Evolutionary conservation across 2,797 vertebrate genomes (phyloP).

Genomic region (Myotis pilosus): DNA sequence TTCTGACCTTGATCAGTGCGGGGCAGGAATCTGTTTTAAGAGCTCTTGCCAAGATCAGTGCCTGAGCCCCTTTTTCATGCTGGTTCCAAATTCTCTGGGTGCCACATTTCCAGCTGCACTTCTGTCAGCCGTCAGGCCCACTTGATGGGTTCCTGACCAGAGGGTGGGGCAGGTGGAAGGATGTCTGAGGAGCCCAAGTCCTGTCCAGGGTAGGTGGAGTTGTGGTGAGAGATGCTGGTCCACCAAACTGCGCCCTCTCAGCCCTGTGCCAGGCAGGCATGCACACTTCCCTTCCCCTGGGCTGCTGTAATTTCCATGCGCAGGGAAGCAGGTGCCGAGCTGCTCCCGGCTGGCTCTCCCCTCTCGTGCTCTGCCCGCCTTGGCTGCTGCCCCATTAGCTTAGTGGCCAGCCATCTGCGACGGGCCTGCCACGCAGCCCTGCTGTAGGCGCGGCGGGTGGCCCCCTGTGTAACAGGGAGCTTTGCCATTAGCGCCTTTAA

Average conservation of each 20-base stretch:
- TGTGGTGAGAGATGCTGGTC: conserved; percentile 33
- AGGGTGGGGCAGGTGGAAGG: neutral
- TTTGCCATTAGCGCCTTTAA: conserved; percentile 95
- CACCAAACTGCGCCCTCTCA: conserved; percentile 22
- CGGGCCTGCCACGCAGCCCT: conserved; percentile 81
- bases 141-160: neutral
- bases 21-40: conserved; percentile 4
- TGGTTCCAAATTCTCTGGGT: neutral
- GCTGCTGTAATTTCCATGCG: conserved; percentile 84
- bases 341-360: conserved; percentile 86
- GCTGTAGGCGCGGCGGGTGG: conserved; percentile 88
- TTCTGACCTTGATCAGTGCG: neutral
- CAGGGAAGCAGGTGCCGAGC: conserved; percentile 86
- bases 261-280: conserved; percentile 74
- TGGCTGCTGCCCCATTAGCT: conserved; percentile 97
- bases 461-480: conserved; percentile 91
- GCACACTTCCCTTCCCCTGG: conserved; percentile 70
- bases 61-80: neutral
- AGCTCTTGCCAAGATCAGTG: neutral
- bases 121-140: neutral
- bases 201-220: neutral
- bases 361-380: conserved; percentile 85
- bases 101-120: neutral
- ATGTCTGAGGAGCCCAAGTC: neutral
- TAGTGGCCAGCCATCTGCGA: conserved; percentile 97